Evolutionary conservation across 2,888 invertebrate species (phyloP), one percentile per base, ranked within the genome.

Genomic region (Onchidella celtica): DNA sequence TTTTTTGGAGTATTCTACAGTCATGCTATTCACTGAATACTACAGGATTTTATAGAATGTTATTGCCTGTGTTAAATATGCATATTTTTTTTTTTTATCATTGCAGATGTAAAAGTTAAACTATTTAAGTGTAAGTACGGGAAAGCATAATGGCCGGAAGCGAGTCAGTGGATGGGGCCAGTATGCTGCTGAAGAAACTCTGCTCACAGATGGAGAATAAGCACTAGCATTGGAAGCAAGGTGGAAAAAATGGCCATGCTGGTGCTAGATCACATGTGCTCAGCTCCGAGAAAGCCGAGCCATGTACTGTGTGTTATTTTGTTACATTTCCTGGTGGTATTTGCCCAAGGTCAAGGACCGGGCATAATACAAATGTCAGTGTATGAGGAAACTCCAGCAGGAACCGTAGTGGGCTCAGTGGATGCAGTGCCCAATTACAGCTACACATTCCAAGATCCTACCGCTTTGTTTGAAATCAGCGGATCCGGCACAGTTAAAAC

Each of bases 381-480:
- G 85, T 95, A 95, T 81, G 99, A 99, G 93, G 97, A 97, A 84
- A 96, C 96, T 91, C 96, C 97, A 11, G 95, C 95, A 82, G 97
- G 97, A 66, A 97, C 97, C 0, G 93, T 96, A 68, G 97, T 98
- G 36, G 99, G 98, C 21, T 95, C 95, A 89, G 97, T 99, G 88
- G 97, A 97, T 40, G 96, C 95, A 9, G 96, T 97, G 93, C 95
- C 96, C 3, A 97, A 96, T 83, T 98, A 97, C 93, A 97, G 97
- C 0, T 99, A 98, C 93, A 95, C 97, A 85, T 97, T 99, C 93
- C 98, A 97, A 94, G 98, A 98, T 92, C 96, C 98, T 91, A 97
- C 97, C 0, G 95, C 95, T 87, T 97, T 97, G 93, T 99, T 99
- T 93, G 94, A 95, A 59, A 94, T 99, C 84, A 97, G 98, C 92